phyloP scores from a whole-genome alignment of 1,140 invertebrate species.

The Neodiprion fabricii region DNA sequence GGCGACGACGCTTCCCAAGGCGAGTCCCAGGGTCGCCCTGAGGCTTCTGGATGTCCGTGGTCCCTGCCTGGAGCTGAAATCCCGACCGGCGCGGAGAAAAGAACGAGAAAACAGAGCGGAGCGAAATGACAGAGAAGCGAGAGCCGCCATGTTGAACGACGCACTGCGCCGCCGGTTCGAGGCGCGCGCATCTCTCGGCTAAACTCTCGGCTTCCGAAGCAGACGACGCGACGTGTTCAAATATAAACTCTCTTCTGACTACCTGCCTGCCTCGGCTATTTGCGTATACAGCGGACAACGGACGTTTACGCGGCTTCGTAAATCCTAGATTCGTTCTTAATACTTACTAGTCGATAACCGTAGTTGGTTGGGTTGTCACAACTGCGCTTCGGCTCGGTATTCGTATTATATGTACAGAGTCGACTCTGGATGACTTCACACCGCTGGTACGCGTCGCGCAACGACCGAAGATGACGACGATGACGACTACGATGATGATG shows the following conservation, averaged over 20 bases:
- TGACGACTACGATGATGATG: too few species aligned
- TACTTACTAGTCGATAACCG: background rate
- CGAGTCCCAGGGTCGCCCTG: conserved; percentile 22
- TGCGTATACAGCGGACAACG: background rate
- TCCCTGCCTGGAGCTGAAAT: conserved; percentile 19
- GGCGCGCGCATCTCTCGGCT: background rate
- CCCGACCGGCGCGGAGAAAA: conserved; percentile 27
- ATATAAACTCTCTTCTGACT: background rate
- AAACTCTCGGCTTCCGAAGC: too few species aligned
- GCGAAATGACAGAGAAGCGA: conserved; percentile 24
- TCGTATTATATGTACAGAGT: too few species aligned
- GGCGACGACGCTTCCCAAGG: conserved; percentile 33
- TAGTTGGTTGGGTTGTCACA: background rate
- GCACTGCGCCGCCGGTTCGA: background rate
- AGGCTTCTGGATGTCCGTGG: conserved; percentile 17
- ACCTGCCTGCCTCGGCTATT: background rate
- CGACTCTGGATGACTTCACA: too few species aligned
- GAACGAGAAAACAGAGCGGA: conserved; percentile 13
- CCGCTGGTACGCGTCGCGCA: too few species aligned
- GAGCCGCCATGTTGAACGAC: conserved; percentile 36
- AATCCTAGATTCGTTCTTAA: background rate
- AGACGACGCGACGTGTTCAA: background rate
- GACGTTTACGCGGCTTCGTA: too few species aligned
- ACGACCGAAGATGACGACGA: too few species aligned
- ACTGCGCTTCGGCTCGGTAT: background rate